Conservation (phyloP, 2,113 vertebrate genomes). For the Atrichornis clamosus region DNA sequence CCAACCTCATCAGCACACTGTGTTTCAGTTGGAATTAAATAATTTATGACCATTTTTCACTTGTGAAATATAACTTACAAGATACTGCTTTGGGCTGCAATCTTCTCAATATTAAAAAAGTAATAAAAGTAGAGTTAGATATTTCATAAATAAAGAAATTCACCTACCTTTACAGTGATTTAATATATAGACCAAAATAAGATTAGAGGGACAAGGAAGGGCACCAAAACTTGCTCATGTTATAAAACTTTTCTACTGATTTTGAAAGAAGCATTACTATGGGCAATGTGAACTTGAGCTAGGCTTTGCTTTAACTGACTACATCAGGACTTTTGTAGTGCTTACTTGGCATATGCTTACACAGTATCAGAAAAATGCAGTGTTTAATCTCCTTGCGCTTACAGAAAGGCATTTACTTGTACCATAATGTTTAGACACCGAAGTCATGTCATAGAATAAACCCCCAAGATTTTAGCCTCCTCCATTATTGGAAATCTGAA, state of each 20-base stretch:
- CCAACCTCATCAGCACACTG: not conserved
- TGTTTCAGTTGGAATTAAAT: conserved; percentile 14
- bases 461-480: not conserved
- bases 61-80: not conserved
- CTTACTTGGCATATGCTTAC: not conserved
- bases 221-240: not conserved
- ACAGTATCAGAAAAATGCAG: not conserved
- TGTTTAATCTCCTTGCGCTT: not conserved
- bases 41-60: not conserved
- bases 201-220: not conserved
- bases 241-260: not conserved
- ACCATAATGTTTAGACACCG: not conserved
- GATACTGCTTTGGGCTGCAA: not conserved
- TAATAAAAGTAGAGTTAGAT: not conserved
- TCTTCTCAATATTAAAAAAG: not conserved
- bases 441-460: not conserved
- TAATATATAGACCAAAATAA: not conserved
- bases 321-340: not conserved
- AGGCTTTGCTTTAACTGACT: not conserved
- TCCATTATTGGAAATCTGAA: not conserved
- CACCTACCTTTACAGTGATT: not conserved
- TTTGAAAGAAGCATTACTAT: not conserved
- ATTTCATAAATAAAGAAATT: conserved; percentile 4
- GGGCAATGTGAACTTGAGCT: not conserved
- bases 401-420: not conserved